Evolutionary conservation across 2,888 invertebrate species (phyloP).

Genomic region (Augiades crinisus): DNA sequence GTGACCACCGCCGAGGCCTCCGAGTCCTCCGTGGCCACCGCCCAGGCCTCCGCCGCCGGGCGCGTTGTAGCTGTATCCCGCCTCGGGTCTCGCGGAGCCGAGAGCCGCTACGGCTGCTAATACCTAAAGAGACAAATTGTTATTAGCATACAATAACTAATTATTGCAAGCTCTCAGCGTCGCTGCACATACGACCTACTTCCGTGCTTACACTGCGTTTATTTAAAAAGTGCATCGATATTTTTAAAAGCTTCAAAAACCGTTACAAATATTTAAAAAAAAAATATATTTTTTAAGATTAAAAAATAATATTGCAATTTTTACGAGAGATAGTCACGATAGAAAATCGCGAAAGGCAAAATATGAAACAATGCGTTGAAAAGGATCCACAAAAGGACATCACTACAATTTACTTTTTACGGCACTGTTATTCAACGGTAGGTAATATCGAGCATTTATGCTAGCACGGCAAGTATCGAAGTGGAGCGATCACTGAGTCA

Average conservation of each 20-base stretch:
- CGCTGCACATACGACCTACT: constrained; percentile 1
- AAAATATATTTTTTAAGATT: neutral
- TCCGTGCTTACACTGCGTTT: neutral
- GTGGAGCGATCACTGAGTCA: constrained; percentile 51
- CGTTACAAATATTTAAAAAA: neutral
- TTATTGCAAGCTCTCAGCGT: constrained; percentile 2
- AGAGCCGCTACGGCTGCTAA: constrained; percentile 79
- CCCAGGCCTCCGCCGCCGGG: constrained; percentile 62
- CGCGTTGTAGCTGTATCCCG: constrained; percentile 82
- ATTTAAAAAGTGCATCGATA: neutral
- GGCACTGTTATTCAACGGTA: constrained; percentile 2
- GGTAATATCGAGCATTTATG: neutral
- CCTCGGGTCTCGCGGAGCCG: constrained; percentile 82
- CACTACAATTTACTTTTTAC: neutral
- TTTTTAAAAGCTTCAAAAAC: neutral
- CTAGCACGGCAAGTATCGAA: constrained; percentile 13
- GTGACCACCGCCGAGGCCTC: constrained; percentile 49
- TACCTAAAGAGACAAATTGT: constrained; percentile 61
- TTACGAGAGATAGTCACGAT: neutral
- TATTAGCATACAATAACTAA: constrained; percentile 21
- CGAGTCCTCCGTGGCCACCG: constrained; percentile 42
- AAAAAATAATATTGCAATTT: neutral
- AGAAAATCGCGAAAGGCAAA: too few species aligned
- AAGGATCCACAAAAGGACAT: neutral
- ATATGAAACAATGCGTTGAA: neutral